Conservation (phyloP, 2,888 invertebrate genomes). For the Dryobotodes eremita region DNA sequence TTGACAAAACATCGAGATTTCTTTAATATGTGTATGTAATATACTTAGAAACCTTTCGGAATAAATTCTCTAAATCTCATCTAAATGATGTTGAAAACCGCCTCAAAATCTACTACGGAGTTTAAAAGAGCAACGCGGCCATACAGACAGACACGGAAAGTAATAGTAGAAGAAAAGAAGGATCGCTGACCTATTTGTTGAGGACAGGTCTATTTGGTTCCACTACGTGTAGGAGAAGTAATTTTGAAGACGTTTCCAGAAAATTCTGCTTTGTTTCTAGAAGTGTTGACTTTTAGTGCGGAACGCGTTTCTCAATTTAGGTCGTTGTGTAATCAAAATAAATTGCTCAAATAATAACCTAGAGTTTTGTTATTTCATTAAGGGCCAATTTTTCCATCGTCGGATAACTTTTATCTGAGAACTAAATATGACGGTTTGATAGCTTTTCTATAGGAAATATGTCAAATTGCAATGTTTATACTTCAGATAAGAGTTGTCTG, state of each 20-base stretch:
- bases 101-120: too few relatives aligned
- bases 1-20: background rate
- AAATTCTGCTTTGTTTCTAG: slow-evolving; percentile 25
- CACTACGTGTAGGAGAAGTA: slow-evolving; percentile 27
- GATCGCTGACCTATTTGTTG: slow-evolving; percentile 51
- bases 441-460: too few relatives aligned
- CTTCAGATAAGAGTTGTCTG: too few relatives aligned
- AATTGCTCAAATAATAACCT: background rate
- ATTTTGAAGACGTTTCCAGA: slow-evolving; percentile 39
- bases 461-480: too few relatives aligned
- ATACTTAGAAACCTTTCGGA: background rate
- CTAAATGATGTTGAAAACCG: background rate
- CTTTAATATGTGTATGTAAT: background rate
- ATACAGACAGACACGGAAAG: background rate
- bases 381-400: too few relatives aligned
- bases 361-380: background rate
- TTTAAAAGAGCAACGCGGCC: background rate
- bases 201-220: slow-evolving; percentile 45
- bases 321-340: slow-evolving; percentile 10
- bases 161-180: slow-evolving; percentile 38
- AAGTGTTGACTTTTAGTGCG: slow-evolving; percentile 12
- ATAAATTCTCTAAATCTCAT: background rate
- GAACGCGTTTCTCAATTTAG: slow-evolving; percentile 1
- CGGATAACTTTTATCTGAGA: too few relatives aligned
- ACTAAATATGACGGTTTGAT: too few relatives aligned